Conservation (phyloP, 2,797 vertebrate genomes). For the Parauchenoglanis punctatus region DNA sequence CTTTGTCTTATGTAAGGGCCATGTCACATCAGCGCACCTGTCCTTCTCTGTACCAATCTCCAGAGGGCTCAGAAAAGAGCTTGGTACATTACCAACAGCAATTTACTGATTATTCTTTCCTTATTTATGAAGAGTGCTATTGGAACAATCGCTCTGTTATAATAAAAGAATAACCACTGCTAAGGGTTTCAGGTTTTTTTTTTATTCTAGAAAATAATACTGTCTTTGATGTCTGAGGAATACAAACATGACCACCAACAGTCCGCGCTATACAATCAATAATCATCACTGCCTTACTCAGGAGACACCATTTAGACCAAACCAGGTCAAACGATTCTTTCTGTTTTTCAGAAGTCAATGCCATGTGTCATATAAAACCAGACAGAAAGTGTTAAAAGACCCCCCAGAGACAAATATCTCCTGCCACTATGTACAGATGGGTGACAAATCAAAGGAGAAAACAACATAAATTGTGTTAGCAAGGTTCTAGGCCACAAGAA, state of each 20-base stretch:
- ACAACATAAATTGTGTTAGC: not conserved
- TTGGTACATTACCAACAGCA: slow-evolving; percentile 20
- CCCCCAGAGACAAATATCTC: slow-evolving; percentile 25
- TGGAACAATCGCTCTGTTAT: not conserved
- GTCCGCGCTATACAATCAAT: slow-evolving; percentile 10
- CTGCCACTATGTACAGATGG: slow-evolving; percentile 1
- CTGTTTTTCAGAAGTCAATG: slow-evolving; percentile 49
- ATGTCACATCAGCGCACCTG: slow-evolving; percentile 46
- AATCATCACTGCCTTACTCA: not conserved
- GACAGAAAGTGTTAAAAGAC: slow-evolving; percentile 37
- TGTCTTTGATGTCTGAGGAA: not conserved
- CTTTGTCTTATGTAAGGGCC: slow-evolving; percentile 55
- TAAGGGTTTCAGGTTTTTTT: not conserved
- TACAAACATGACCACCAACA: not conserved
- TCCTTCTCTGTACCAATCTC: slow-evolving; percentile 29
- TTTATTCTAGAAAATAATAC: not conserved
- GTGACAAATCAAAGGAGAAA: slow-evolving; percentile 7
- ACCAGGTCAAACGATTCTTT: slow-evolving; percentile 48
- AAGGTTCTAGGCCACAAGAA: not conserved
- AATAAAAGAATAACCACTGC: not conserved
- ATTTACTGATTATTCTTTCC: slow-evolving; percentile 32
- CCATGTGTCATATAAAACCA: slow-evolving; percentile 44
- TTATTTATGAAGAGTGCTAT: slow-evolving; percentile 14
- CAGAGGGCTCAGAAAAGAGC: slow-evolving; percentile 40
- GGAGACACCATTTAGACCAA: slow-evolving; percentile 38